phyloP scores from a whole-genome alignment of 2,797 vertebrate species.

The Diglossa cyanea region DNA sequence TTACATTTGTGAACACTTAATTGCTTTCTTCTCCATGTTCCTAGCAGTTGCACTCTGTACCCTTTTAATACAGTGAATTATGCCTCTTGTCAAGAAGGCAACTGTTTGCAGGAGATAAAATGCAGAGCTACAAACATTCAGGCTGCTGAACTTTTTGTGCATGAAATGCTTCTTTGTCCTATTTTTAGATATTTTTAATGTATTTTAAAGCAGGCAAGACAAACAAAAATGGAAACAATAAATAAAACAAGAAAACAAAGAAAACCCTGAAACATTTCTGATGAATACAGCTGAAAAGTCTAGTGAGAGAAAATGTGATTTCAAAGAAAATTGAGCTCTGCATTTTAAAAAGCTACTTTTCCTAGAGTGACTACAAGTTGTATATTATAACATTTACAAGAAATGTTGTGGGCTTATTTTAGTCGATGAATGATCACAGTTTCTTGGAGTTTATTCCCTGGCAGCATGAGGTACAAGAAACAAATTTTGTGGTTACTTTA shows the following conservation, averaged over 20 bases:
- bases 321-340: neutral
- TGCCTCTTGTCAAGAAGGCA: constrained; percentile 1
- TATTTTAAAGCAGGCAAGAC: neutral
- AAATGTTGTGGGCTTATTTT: constrained; percentile 16
- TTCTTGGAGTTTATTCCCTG: constrained; percentile 14
- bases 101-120: constrained; percentile 32
- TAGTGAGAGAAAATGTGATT: neutral
- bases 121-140: neutral
- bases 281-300: neutral
- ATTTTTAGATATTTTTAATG: neutral
- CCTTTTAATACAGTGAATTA: constrained; percentile 30
- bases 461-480: constrained; percentile 3
- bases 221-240: neutral
- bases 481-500: neutral
- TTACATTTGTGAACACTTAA: constrained; percentile 8
- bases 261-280: neutral
- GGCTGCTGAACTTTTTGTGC: neutral
- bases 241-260: neutral
- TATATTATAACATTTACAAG: neutral
- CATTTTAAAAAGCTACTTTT: neutral
- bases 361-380: neutral
- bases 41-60: neutral
- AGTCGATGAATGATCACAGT: neutral
- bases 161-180: neutral
- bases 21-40: constrained; percentile 23